Conservation (phyloP, 2,113 vertebrate species). For the Rhombomys opimus region DNA sequence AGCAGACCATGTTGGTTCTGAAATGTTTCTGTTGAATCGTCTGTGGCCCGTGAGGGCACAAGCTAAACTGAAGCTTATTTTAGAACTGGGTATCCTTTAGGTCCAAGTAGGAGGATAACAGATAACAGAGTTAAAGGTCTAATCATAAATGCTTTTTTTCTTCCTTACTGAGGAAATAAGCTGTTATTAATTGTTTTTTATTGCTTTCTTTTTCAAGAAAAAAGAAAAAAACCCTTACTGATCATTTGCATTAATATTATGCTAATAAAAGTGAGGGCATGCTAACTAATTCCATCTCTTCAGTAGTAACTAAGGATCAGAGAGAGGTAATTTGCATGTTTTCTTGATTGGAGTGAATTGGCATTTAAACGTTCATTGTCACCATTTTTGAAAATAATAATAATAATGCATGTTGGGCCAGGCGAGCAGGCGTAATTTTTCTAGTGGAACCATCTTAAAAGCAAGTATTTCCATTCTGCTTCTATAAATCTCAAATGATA, state of each 20-base stretch:
- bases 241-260: conserved; percentile 82
- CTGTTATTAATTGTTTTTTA: conserved; percentile 67
- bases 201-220: conserved; percentile 44
- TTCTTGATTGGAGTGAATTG: conserved; percentile 72
- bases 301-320: conserved; percentile 70
- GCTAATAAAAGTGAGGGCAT: conserved; percentile 81
- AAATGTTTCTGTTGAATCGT: conserved; percentile 2
- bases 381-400: conserved; percentile 51
- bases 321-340: conserved; percentile 75
- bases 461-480: conserved; percentile 64
- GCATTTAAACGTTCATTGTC: conserved; percentile 68
- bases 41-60: not conserved
- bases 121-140: conserved; percentile 51
- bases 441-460: conserved; percentile 56
- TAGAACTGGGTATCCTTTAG: conserved; percentile 32
- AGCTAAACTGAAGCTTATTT: conserved; percentile 6
- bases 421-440: conserved; percentile 69
- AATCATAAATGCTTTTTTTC: conserved; percentile 55
- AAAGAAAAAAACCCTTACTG: conserved; percentile 55
- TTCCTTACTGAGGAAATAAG: conserved; percentile 50
- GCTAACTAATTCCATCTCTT: conserved; percentile 78
- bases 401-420: conserved; percentile 50
- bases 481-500: conserved; percentile 65
- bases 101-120: not conserved
- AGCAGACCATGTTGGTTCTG: not conserved